Evolutionary conservation across 30 jellyfish, hydroid and myxozoan species (phyloP).

Genomic region (Pseudorhiza aurosa): DNA sequence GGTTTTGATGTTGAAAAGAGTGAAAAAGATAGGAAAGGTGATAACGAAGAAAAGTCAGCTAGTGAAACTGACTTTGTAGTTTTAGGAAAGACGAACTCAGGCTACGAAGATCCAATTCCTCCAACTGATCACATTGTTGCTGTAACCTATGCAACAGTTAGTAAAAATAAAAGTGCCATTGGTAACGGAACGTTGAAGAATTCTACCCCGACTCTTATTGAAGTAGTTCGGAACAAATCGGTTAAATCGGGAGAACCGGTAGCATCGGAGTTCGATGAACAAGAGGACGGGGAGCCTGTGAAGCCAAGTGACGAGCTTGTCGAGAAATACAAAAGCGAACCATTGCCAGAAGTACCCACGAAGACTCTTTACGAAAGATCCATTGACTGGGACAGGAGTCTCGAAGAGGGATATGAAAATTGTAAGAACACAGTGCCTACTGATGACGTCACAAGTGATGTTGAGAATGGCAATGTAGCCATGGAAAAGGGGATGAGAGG

Average conservation of each 20-base stretch:
- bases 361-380: constrained; percentile 46
- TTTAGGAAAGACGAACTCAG: constrained; percentile 39
- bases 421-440: neutral
- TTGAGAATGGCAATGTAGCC: too few relatives aligned
- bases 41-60: neutral
- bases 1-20: constrained; percentile 36
- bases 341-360: constrained; percentile 56
- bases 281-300: neutral
- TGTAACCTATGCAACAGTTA: constrained; percentile 54
- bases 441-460: neutral
- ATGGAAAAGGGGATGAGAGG: neutral
- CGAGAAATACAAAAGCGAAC: constrained; percentile 25
- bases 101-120: constrained; percentile 59
- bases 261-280: neutral
- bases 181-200: constrained; percentile 22
- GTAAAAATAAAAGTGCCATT: neutral
- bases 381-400: constrained; percentile 40
- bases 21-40: neutral
- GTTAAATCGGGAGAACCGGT: neutral
- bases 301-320: constrained; percentile 9
- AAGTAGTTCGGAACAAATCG: neutral
- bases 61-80: constrained; percentile 24
- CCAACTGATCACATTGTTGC: constrained; percentile 34
- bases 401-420: constrained; percentile 15
- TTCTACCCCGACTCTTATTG: neutral